phyloP scores from a whole-genome alignment of 2,113 vertebrate genomes.

The Coracopsis vasa region DNA sequence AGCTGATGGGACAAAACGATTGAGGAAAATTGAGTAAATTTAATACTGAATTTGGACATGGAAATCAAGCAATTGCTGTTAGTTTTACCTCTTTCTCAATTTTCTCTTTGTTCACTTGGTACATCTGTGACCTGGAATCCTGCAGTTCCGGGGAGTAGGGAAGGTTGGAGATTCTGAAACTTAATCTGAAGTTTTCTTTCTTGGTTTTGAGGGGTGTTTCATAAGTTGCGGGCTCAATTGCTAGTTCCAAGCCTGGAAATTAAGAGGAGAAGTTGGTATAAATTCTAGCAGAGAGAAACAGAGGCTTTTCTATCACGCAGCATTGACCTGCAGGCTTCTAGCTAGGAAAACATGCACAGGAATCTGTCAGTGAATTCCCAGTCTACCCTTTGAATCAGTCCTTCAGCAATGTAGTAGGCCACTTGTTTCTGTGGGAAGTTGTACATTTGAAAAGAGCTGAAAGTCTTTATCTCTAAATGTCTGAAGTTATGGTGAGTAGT shows the following conservation, averaged over 20 bases:
- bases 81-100: constrained; percentile 65
- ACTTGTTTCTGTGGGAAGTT: not conserved
- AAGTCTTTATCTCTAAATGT: not conserved
- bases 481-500: not conserved
- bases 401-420: not conserved
- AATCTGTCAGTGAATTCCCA: not conserved
- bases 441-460: not conserved
- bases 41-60: not conserved
- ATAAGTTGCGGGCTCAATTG: not conserved
- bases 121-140: not conserved
- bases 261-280: not conserved
- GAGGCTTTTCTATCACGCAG: not conserved
- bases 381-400: not conserved
- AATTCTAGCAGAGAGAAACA: not conserved
- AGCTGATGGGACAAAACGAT: constrained; percentile 62
- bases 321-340: not conserved
- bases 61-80: not conserved
- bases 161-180: constrained; percentile 72
- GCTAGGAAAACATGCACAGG: not conserved
- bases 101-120: constrained; percentile 43
- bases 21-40: not conserved
- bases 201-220: not conserved
- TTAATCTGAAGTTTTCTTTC: constrained; percentile 43
- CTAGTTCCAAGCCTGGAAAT: constrained; percentile 31
- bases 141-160: constrained; percentile 26